phyloP scores from a whole-genome alignment of 2,888 invertebrate species.

The Noctua pronuba region DNA sequence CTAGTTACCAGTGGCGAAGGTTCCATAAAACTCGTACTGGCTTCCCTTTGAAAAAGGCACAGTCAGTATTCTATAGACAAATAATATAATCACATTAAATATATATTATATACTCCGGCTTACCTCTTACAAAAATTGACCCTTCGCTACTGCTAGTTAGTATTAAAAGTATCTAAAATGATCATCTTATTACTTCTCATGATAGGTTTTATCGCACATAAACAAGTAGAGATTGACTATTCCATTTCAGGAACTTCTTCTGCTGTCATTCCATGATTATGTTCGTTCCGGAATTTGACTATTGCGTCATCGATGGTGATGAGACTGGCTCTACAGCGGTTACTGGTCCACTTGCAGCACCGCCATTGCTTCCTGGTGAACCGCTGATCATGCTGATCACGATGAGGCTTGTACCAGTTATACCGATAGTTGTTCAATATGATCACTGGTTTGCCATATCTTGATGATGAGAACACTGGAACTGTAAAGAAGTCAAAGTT shows the following conservation, averaged over 20 bases:
- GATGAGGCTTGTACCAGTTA: constrained; percentile 49
- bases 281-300: constrained; percentile 31
- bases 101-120: too few relatives aligned
- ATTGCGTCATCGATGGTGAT: constrained; percentile 42
- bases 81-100: too few relatives aligned
- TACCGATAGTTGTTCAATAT: constrained; percentile 50
- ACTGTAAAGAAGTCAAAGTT: constrained; percentile 29
- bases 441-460: constrained; percentile 55
- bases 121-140: too few relatives aligned
- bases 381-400: background rate
- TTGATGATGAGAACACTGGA: constrained; percentile 48
- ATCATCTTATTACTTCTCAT: background rate
- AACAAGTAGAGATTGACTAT: background rate
- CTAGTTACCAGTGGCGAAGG: too few relatives aligned
- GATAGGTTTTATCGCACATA: background rate
- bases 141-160: too few relatives aligned
- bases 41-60: too few relatives aligned
- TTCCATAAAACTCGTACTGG: too few relatives aligned
- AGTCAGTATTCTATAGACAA: too few relatives aligned
- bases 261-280: constrained; percentile 33
- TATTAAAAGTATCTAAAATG: background rate
- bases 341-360: constrained; percentile 60
- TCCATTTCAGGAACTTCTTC: constrained; percentile 1
- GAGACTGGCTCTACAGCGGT: constrained; percentile 40
- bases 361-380: constrained; percentile 48